Base-by-base conservation (phyloP, 2,113 vertebrate genomes). In the Clarias macrocephalus region DNA sequence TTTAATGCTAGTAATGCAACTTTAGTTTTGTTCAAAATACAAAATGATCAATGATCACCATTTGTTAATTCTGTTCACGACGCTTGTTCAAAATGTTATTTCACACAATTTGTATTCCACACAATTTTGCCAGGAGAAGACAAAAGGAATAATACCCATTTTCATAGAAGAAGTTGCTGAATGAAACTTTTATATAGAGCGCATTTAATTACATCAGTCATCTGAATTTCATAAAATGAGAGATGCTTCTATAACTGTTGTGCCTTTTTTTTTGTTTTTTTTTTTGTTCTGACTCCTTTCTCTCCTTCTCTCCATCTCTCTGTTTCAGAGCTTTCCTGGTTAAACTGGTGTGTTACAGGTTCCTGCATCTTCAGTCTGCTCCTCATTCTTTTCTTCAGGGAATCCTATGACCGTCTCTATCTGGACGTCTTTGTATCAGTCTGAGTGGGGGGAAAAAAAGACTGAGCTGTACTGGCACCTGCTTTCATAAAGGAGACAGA, bases 351-450 rank as follows among this genome's bases (percentile, higher is more conserved):
- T 94, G 94, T 99, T 80, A 97, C 98, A 0, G 97, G 97, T 68
- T 99, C 98, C 0, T 98, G 97, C 88, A 90, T 99, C 93, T 97
- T 99, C 94, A 98, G 98, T 93, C 97, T 99, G 57, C 92, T 98
- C 87, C 96, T 98, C 92, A 96, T 99, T 91, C 94, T 99, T 88
- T 96, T 98, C 94, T 99, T 99, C 96, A 97, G 96, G 77, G 98
- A 99, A 93, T 98, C 98, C 48, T 99, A 99, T 11, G 98, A 99
- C 93, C 96, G 98, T 91, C 98, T 99, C 89, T 99, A 99, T 94
- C 95, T 99, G 10, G 98, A 99, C 3, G 97, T 99, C 28, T 97
- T 99, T 0, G 97, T 99, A 91, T 97, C 98, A 0, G 97, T 99
- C 88, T 99, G 92, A 93, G 93, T 25, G 57, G 81, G 28, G 54